Base-by-base conservation (phyloP, 2,888 invertebrate species). In the Oscheius myriophilus region DNA sequence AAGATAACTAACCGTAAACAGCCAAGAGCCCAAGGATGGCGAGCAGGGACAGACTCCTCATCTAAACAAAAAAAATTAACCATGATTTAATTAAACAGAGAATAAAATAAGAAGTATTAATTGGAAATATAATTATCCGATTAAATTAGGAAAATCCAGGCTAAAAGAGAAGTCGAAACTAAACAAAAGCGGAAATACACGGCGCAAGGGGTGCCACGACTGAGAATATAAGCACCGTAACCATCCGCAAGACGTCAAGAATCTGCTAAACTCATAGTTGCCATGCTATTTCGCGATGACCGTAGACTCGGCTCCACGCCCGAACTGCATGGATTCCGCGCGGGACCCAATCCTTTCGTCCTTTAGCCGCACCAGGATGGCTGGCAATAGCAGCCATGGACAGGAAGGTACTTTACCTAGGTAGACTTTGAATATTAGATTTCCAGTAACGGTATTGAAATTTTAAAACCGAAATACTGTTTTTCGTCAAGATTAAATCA, bases 11-110 rank as follows among this genome's bases (percentile, higher is more conserved):
- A 62, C 62, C 62, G 23, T 51, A 52, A 52, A 63, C 51, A 52
- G 63, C 63, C 12, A 63, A 23, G 23, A 63, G 53, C 54, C 63
- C 63, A 63, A 63, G 63, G 11, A 63, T 23, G 42, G 54, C 53
- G 23, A 63, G 53, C 14, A 63, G 43, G 33, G 46, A 61, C n/a
- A 61, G 21, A n/a, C 46, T 46, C 39, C 49, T 61, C 61, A 61
- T 61, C 61, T 49, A 18, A 33, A 49, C 26, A 61, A 23, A 49
- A 49, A 23, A 49, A 18, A 49, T 16, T 3, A 49, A 11, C 1
- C 11, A 18, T 21, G n/a, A 16, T 18, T 42, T 18, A 14, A 25
- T 26, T 54, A 14, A 23, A n/a, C 21, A 33, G 26, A 26, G 54
- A 16, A 53, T 16, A 14, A 3, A 7, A 18, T 25, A 14, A 33